A percentile compares a stretch with the other conserved stretches of the same genome.
phyloP scores from a whole-genome alignment of 2,797 vertebrate species.

The Miichthys miiuy region DNA sequence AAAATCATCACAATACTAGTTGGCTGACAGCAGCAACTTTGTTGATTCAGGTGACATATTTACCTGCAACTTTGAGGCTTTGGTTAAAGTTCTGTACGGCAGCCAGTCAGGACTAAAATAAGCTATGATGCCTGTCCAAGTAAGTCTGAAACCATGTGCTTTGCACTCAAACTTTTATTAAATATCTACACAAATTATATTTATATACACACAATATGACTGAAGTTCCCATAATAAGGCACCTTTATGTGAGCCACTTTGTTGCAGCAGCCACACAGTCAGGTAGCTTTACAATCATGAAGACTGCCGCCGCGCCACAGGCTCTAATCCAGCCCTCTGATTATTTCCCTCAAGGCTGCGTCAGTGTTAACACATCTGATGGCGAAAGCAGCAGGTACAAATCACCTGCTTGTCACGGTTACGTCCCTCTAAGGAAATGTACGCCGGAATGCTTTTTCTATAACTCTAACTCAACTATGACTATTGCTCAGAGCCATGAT shows the following conservation, averaged over 20 bases:
- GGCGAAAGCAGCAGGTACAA: constrained; percentile 39
- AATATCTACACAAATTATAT: background rate
- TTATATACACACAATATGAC: too few species aligned
- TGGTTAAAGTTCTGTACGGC: too few species aligned
- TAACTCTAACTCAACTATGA: background rate
- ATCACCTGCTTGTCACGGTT: constrained; percentile 43
- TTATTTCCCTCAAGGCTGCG: constrained; percentile 36
- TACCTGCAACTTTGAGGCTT: background rate
- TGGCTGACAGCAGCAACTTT: too few species aligned
- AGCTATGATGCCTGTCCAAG: too few species aligned
- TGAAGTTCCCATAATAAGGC: background rate
- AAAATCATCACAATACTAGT: too few species aligned
- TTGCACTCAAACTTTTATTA: background rate
- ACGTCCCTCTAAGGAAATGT: constrained; percentile 38
- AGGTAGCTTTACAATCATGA: background rate
- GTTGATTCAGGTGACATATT: too few species aligned
- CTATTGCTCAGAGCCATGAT: background rate
- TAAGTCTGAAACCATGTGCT: background rate
- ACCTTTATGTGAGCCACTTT: background rate
- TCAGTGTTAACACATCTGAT: constrained; percentile 18
- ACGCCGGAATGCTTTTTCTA: background rate
- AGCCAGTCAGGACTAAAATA: too few species aligned
- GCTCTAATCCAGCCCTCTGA: constrained; percentile 16
- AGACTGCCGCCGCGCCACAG: constrained; percentile 15
- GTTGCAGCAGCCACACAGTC: background rate